Conservation (phyloP, 2,888 invertebrate species). For the Allophyes oxyacanthae region DNA sequence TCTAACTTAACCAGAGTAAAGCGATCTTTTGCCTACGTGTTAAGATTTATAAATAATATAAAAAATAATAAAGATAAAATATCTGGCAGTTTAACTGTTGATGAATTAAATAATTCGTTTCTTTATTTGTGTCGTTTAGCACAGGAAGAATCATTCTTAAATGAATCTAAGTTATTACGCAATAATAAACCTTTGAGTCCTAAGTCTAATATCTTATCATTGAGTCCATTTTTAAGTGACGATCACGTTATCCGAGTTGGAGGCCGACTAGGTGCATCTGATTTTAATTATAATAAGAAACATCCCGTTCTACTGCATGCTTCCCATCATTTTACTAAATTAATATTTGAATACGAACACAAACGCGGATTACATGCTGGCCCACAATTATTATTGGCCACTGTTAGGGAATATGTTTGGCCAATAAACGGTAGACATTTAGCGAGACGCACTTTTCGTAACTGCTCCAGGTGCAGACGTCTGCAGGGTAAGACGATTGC, state of each 20-base stretch:
- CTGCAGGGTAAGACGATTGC: background rate
- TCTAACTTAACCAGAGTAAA: constrained; percentile 28
- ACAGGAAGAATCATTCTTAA: background rate
- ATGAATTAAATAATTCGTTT: background rate
- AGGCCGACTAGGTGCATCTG: background rate
- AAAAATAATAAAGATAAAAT: constrained; percentile 5
- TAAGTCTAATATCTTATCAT: background rate
- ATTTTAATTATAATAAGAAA: background rate
- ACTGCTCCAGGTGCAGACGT: background rate
- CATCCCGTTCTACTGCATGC: background rate
- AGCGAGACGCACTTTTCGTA: background rate
- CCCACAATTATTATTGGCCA: too few relatives aligned
- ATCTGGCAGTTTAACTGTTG: background rate
- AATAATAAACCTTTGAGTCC: background rate
- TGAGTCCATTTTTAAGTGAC: too few relatives aligned
- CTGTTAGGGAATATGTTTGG: background rate
- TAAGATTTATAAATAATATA: constrained; percentile 35
- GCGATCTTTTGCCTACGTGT: constrained; percentile 30
- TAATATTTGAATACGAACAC: constrained; percentile 3
- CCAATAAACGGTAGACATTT: background rate
- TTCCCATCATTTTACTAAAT: constrained; percentile 4
- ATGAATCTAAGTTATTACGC: background rate
- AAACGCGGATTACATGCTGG: too few relatives aligned
- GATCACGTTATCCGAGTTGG: background rate
- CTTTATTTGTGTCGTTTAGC: background rate